A percentile compares a stretch with the other conserved stretches of the same genome.
Evolutionary conservation across 2,888 invertebrate species (phyloP).

Genomic region (Eustalomyia histrio): DNA sequence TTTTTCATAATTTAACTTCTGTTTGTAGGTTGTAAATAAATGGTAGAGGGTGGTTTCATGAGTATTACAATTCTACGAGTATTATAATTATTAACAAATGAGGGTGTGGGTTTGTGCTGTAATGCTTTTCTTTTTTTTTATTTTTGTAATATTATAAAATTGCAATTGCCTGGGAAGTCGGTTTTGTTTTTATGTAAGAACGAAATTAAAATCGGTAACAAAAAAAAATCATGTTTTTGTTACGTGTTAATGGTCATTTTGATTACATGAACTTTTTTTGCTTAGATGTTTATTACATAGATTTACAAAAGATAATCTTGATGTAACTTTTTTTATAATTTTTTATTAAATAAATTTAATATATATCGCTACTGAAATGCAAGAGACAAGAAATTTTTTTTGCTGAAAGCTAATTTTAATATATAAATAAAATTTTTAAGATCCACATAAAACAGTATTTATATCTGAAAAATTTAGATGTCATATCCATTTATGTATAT

Average conservation of each 20-base stretch:
- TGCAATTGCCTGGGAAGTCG: constrained; percentile 40
- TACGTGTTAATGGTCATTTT: constrained; percentile 45
- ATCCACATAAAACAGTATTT: too few relatives aligned
- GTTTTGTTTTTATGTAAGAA: constrained; percentile 15
- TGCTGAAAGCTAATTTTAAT: too few relatives aligned
- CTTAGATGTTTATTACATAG: constrained; percentile 20
- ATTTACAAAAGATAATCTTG: constrained; percentile 5
- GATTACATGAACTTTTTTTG: constrained; percentile 10
- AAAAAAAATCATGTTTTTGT: constrained; percentile 40
- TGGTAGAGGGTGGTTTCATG: constrained; percentile 32
- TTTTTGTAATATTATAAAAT: constrained; percentile 11
- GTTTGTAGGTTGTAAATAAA: constrained; percentile 4
- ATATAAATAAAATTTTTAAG: too few relatives aligned
- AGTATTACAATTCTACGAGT: neutral
- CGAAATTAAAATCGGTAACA: neutral
- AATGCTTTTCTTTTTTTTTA: too few relatives aligned
- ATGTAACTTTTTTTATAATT: neutral
- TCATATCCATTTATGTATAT: too few relatives aligned
- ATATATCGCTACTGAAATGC: too few relatives aligned
- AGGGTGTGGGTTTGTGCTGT: constrained; percentile 22
- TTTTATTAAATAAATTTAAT: too few relatives aligned
- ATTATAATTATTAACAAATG: constrained; percentile 4
- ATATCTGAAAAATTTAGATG: too few relatives aligned
- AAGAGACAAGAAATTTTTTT: too few relatives aligned
- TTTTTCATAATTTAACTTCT: constrained; percentile 27